Conservation (phyloP, 1,140 invertebrate genomes). For the Euborellia annulipes region DNA sequence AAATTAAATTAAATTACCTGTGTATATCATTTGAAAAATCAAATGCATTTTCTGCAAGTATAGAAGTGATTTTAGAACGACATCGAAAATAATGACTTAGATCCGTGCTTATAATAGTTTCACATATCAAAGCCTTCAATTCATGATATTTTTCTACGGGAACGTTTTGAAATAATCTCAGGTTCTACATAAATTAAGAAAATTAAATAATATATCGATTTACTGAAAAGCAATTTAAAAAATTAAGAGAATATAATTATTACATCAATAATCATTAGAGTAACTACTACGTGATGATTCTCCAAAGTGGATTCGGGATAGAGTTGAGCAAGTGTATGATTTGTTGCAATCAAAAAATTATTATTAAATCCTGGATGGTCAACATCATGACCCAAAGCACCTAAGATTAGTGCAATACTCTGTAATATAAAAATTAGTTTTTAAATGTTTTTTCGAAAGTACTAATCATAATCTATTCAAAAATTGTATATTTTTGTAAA, state of each 20-base stretch:
- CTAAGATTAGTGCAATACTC: constrained; percentile 32
- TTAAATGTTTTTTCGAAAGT: too few species aligned
- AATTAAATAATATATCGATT: not conserved
- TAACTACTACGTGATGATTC: constrained; percentile 36
- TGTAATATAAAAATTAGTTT: constrained; percentile 17
- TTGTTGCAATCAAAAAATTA: constrained; percentile 32
- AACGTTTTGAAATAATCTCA: too few species aligned
- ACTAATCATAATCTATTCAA: too few species aligned
- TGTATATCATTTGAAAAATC: constrained; percentile 1
- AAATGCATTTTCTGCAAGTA: constrained; percentile 1
- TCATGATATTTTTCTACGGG: too few species aligned
- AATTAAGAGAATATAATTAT: constrained; percentile 1
- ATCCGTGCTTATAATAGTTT: constrained; percentile 3
- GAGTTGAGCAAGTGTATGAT: constrained; percentile 30
- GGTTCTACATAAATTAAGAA: not conserved
- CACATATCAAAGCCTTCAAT: not conserved
- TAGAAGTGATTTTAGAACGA: not conserved
- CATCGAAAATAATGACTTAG: constrained; percentile 2
- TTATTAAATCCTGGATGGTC: constrained; percentile 40
- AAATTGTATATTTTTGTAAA: too few species aligned
- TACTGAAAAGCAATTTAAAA: not conserved
- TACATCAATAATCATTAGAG: constrained; percentile 33
- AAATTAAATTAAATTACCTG: not conserved
- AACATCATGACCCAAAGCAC: constrained; percentile 37
- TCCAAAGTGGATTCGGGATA: constrained; percentile 36